Base-by-base conservation (phyloP, 2,113 vertebrate genomes). In the Recurvirostra avosetta region DNA sequence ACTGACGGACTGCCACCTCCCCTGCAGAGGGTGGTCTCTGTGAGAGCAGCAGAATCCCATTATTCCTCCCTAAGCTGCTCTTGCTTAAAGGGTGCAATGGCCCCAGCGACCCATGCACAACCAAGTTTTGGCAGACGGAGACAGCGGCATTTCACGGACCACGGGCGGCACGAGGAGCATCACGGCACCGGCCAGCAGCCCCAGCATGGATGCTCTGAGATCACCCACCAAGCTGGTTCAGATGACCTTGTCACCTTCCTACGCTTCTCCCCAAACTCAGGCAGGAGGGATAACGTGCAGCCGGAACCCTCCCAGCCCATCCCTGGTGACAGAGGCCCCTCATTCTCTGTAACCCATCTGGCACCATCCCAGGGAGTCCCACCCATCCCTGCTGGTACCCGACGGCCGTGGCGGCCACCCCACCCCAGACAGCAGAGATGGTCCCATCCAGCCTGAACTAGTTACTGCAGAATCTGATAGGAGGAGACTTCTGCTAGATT, bases 401-500 rank as follows among this genome's bases (percentile, higher is more conserved):
- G 1, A 2, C 0, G 5, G 2, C 36, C 3, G 5, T 1, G 8
- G 36, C 0, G 5, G 8, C 71, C 30, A 18, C 12, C 30, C 12
- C 18, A 34, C 59, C 61, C 43, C 3, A 0, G 11, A 36, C 52
- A 25, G 11, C 41, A 8, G 38, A 20, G 68, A 11, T 26, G 71
- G 10, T 79, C 74, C 67, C 0, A 2, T 53, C 93, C 93, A 62
- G 66, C 65, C 72, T 20, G 56, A 85, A 56, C 92, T 41, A 40
- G 76, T 73, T 94, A 38, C 70, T 2, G 4, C 75, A 62, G 66
- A 50, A 97, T 87, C 86, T 87, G 92, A 92, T 40, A 94, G 91
- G 77, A 96, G 93, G 86, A 65, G 50, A 16, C 79, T n/a, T 25
- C 55, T 58, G 58, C 50, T 17, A 81, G 94, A 96, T 94, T 86